Base-by-base conservation (phyloP, 2,888 invertebrate species). In the Salticus scenicus region DNA sequence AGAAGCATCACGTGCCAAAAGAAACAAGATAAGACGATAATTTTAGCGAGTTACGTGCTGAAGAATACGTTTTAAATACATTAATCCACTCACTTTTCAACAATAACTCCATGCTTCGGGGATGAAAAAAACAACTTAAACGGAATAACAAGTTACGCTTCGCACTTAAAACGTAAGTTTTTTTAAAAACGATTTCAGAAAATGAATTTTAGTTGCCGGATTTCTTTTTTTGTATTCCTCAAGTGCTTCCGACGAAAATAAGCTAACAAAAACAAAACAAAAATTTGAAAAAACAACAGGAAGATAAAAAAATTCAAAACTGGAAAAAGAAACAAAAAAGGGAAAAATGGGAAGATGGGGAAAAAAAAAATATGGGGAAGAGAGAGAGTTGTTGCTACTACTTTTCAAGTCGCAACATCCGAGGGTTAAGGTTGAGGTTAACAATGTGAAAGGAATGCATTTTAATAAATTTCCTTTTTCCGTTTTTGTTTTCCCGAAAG, bases 381-480 rank as follows among this genome's bases (percentile, higher is more conserved):
- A 57, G 71, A 73, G 28, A 63, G 66, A 51, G 41, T 77, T 63
- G 37, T 84, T 64, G 77, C 71, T 51, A 63, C 31, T 69, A 72
- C 31, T 73, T n/a, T 63, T 84, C 66, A 63, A 84, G 77, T 73
- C 30, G 77, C 24, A 57, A 78, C 73, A 73, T 84, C 83, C 83
- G 83, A 77, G 83, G 10, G 73, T 28, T 41, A 67, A 77, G 72
- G 83, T 72, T 84, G 33, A 42, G 83, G 74, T 84, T 71, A 84
- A 77, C 72, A 77, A 69, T 72, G 70, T 42, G 76, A 57, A 57
- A 83, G 71, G 73, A 77, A 84, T 77, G 72, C 73, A 67, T 66
- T 84, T 77, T 84, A 72, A 84, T 77, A 84, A 84, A 73, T 64
- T 77, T 33, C 20, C 51, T 51, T 27, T 83, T 84, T 30, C 72